Evolutionary conservation across 2,113 vertebrate species (phyloP), one percentile per base, ranked within the genome.

Genomic region (Tor tambroides): DNA sequence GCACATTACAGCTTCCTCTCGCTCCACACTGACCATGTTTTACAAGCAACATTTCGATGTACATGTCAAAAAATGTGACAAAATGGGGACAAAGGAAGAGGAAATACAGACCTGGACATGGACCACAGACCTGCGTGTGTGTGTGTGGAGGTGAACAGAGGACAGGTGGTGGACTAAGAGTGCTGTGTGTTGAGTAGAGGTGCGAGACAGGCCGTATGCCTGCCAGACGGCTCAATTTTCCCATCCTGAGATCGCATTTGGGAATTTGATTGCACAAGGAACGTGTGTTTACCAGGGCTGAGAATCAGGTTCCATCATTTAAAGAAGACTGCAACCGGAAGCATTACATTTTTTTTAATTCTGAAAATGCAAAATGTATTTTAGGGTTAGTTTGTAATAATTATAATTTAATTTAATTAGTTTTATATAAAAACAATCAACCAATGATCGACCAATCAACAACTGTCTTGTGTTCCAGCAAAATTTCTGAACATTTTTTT

Each of bases 141-240:
- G 61, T 74, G 74, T 59, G 30, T 38, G 8, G 35, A 74, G 67
- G 43, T 38, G 63, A 10, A 79, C 51, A 61, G 76, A 61, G 79
- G 86, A 79, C 80, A 84, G 89, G 82, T 89, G 87, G 78, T 46
- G 46, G 59, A 61, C 75, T 86, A 72, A 59, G 84, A 59, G 61
- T 11, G 83, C 71, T 59, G 41, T 81, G 77, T 63, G 59, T 74
- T 76, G 23, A 69, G 69, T 56, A 51, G 46, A 88, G 89, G 89
- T 90, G 89, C 81, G 85, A 90, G 89, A 89, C 83, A 1, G 28
- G 35, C 28, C 77, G 63, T 86, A 80, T 88, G 83, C 78, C 69
- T 38, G 72, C 72, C 79, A 85, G 87, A 86, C 76, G 38, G 80
- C 84, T 67, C 46, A 79, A 87, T 80, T 87, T 84, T 77, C 80